Conservation (phyloP, 2,797 vertebrate species). For the Balearica regulorum region DNA sequence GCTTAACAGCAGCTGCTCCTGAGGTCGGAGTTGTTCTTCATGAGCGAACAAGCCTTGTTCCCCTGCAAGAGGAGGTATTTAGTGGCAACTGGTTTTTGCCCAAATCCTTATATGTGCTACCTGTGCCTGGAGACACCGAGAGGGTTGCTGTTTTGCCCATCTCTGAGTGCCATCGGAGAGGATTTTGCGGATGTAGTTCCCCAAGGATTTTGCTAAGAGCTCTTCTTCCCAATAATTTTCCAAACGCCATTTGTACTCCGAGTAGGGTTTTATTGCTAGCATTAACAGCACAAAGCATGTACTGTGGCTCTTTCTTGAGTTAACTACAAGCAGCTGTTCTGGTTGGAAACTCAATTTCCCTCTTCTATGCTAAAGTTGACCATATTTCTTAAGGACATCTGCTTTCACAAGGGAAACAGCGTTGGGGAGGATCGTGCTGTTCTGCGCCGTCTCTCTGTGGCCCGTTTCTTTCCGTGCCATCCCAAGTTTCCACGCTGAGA, state of each 20-base stretch:
- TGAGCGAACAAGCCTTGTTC: not conserved
- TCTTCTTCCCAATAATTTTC: slow-evolving; percentile 27
- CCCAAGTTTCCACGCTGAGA: not conserved
- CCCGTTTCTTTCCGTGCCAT: fast-evolving
- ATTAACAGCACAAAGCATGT: not conserved
- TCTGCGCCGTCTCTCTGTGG: not conserved
- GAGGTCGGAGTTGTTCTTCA: not conserved
- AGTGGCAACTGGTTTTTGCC: not conserved
- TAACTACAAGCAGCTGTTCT: slow-evolving; percentile 5
- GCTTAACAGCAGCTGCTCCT: not conserved
- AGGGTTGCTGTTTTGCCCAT: fast-evolving
- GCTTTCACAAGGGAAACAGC: not conserved
- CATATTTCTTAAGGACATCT: not conserved
- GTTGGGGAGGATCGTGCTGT: fast-evolving
- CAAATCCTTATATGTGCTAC: not conserved
- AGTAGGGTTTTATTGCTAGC: not conserved
- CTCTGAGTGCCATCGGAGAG: not conserved
- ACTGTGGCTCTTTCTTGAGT: not conserved
- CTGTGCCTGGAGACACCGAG: not conserved
- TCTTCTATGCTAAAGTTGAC: not conserved
- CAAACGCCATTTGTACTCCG: not conserved
- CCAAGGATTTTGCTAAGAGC: slow-evolving; percentile 30
- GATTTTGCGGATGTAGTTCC: not conserved
- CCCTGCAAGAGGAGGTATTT: not conserved
- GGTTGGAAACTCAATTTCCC: not conserved